Evolutionary conservation across 1,140 invertebrate species (phyloP).

Genomic region (Ips typographus): DNA sequence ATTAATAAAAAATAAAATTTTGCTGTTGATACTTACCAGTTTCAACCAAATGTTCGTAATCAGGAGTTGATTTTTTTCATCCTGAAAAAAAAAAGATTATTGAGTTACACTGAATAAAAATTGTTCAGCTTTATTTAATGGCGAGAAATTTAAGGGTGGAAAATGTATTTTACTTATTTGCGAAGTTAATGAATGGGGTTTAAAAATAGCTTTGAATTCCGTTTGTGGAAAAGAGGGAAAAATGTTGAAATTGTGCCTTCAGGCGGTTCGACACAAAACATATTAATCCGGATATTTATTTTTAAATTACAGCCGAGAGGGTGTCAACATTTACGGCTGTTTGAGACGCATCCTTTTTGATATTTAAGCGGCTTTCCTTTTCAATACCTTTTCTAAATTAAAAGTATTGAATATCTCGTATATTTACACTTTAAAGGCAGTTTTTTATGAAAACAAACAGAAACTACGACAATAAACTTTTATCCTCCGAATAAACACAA

Average conservation of each 20-base stretch:
- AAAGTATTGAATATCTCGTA: no score
- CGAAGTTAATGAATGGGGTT: not conserved
- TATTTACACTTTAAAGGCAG: no score
- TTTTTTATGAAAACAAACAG: no score
- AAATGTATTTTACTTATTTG: not conserved
- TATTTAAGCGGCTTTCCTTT: no score
- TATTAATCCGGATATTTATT: conserved; percentile 1
- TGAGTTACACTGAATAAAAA: not conserved
- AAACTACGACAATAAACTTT: not conserved
- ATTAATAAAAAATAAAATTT: not conserved
- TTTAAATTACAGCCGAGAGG: not conserved
- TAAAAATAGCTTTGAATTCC: conserved; percentile 9
- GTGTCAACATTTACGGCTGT: no score
- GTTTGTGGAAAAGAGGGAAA: not conserved
- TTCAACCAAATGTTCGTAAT: conserved; percentile 84
- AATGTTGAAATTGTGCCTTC: not conserved
- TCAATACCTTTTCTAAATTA: no score
- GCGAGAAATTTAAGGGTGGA: not conserved
- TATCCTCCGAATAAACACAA: not conserved
- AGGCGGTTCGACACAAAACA: not conserved
- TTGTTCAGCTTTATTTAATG: no score
- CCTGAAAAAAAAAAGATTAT: conserved; percentile 61
- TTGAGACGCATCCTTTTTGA: no score
- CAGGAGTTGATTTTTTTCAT: conserved; percentile 84
- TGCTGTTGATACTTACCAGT: conserved; percentile 68